Conservation (phyloP, 64 coral and sea anemone genomes). For the Astreopora myriophthalma region DNA sequence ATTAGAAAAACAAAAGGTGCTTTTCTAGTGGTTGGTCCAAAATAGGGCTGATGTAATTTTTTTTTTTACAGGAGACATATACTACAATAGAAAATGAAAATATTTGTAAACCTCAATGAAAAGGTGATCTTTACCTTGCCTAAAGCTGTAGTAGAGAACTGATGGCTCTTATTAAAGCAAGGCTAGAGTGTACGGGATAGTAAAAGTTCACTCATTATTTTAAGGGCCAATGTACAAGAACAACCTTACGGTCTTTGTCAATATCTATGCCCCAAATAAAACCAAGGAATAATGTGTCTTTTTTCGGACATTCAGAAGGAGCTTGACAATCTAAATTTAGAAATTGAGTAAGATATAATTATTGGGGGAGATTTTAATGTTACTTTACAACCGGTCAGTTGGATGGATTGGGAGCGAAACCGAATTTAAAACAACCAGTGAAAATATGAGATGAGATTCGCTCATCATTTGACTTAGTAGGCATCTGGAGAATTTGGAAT, state of each 20-base stretch:
- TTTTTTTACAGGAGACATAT: not conserved
- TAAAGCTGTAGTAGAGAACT: constrained; percentile 21
- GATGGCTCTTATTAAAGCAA: not conserved
- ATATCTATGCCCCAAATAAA: constrained; percentile 40
- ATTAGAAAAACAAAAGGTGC: not conserved
- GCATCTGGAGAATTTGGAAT: constrained; percentile 35
- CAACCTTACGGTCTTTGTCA: not conserved
- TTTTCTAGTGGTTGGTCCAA: not conserved
- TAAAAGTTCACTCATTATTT: not conserved
- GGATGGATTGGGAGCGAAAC: constrained; percentile 4
- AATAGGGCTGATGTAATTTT: not conserved
- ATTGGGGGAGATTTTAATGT: constrained; percentile 52
- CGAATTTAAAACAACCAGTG: not conserved
- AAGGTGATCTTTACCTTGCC: constrained; percentile 19
- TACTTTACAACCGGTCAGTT: not conserved
- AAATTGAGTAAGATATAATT: not conserved
- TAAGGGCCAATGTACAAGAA: not conserved
- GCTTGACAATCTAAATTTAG: not conserved
- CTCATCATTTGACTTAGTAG: not conserved
- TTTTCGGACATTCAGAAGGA: not conserved
- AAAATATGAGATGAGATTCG: not conserved
- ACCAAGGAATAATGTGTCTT: not conserved
- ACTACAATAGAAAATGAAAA: not conserved
- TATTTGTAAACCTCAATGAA: not conserved
- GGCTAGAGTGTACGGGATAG: not conserved